Evolutionary conservation across 2,113 vertebrate genomes (phyloP).

Genomic region (Tragelaphus scriptus): DNA sequence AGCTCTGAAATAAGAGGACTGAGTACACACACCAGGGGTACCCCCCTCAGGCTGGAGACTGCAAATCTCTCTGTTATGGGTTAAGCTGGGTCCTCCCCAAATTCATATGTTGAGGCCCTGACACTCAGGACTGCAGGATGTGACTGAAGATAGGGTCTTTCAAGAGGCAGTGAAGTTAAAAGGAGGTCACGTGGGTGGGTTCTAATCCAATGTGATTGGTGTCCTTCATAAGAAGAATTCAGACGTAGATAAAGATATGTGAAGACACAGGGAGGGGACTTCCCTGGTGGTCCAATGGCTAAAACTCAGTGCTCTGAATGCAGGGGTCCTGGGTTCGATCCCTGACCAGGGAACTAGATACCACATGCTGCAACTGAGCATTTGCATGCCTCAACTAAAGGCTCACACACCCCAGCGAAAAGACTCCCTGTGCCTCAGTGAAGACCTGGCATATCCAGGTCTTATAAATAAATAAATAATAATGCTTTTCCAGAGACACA

Average conservation of each 20-base stretch:
- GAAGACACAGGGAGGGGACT: background rate
- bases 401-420: background rate
- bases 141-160: background rate
- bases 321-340: background rate
- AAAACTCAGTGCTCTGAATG: background rate
- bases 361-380: background rate
- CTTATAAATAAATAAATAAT: background rate
- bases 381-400: background rate
- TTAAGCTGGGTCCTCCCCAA: background rate
- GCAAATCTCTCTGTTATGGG: rapidly evolving
- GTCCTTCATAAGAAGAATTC: background rate
- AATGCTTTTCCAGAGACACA: background rate
- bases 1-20: background rate
- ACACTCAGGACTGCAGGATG: background rate
- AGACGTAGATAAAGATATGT: too few relatives aligned
- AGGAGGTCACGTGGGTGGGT: background rate
- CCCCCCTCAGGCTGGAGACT: background rate
- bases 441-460: background rate
- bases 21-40: background rate
- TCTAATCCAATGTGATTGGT: background rate
- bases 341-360: background rate
- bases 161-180: background rate
- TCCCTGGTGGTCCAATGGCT: background rate
- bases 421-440: background rate
- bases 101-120: background rate